Conservation (phyloP, 2,888 invertebrate genomes). For the Zeuzera pyrina region DNA sequence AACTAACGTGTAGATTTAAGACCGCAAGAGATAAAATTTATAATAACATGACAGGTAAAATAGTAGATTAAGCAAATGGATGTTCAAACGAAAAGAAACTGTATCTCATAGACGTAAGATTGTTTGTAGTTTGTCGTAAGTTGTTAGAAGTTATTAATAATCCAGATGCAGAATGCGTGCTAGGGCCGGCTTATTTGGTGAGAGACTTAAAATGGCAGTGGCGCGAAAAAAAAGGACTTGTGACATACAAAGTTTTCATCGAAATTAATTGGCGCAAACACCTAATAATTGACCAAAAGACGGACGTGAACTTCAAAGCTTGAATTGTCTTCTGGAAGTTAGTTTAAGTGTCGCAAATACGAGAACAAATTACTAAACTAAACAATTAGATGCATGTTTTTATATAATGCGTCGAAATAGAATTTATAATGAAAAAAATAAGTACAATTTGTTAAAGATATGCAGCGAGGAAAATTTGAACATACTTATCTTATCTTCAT, state of each 20-base stretch:
- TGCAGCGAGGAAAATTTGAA: background rate
- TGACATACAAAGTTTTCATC: too few relatives aligned
- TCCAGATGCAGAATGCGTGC: constrained; percentile 44
- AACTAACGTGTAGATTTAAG: constrained; percentile 19
- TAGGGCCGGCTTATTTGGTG: constrained; percentile 56
- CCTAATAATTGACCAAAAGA: too few relatives aligned
- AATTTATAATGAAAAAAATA: background rate
- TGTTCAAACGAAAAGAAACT: background rate
- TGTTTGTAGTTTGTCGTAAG: background rate
- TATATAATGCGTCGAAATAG: too few relatives aligned
- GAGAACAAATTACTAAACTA: too few relatives aligned
- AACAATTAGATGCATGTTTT: too few relatives aligned
- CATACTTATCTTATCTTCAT: background rate
- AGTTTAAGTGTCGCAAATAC: too few relatives aligned
- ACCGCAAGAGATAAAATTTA: constrained; percentile 30
- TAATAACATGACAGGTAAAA: constrained; percentile 43
- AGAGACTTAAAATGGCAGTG: constrained; percentile 25
- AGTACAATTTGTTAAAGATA: background rate
- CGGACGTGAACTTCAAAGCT: too few relatives aligned
- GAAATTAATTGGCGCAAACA: too few relatives aligned
- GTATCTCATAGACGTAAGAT: background rate
- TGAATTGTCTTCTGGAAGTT: too few relatives aligned
- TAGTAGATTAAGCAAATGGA: constrained; percentile 17
- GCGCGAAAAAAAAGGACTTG: too few relatives aligned
- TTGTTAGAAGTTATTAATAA: constrained; percentile 9